Evolutionary conservation across 1,140 invertebrate genomes (phyloP).

Genomic region (Papilio glaucus): DNA sequence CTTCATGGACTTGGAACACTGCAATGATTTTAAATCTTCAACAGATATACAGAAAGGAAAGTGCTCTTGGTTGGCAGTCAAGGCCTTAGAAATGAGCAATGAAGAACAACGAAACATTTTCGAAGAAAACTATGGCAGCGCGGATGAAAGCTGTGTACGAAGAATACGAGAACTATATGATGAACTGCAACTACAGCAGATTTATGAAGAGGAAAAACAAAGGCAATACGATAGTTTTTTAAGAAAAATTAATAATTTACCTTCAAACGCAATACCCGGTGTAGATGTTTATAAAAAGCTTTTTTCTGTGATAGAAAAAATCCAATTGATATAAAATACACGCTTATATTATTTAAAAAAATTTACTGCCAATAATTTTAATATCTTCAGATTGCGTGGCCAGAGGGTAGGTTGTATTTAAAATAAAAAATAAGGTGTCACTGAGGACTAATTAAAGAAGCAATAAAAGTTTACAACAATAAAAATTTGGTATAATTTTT

Average conservation of each 20-base stretch:
- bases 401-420: too few species aligned
- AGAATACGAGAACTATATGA: conserved; percentile 90
- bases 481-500: too few species aligned
- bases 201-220: conserved; percentile 55
- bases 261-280: too few species aligned
- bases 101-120: conserved; percentile 7
- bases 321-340: too few species aligned
- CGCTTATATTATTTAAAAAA: too few species aligned
- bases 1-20: conserved; percentile 91
- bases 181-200: conserved; percentile 86
- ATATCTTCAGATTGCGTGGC: too few species aligned
- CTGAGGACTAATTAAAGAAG: too few species aligned
- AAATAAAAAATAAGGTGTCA: too few species aligned
- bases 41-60: conserved; percentile 25
- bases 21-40: conserved; percentile 85
- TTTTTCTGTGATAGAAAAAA: too few species aligned
- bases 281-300: too few species aligned
- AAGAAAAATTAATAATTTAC: neutral
- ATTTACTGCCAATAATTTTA: too few species aligned
- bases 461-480: too few species aligned
- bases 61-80: conserved; percentile 6
- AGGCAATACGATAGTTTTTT: conserved; percentile 51
- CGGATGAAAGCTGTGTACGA: conserved; percentile 68
- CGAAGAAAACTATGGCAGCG: conserved; percentile 5
- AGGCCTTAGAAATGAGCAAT: neutral